These are phyloP conservation scores for Clarias platycephalus DNA, from an alignment of 2,797 vertebrate species.

Conservation along the genomic window DNA sequence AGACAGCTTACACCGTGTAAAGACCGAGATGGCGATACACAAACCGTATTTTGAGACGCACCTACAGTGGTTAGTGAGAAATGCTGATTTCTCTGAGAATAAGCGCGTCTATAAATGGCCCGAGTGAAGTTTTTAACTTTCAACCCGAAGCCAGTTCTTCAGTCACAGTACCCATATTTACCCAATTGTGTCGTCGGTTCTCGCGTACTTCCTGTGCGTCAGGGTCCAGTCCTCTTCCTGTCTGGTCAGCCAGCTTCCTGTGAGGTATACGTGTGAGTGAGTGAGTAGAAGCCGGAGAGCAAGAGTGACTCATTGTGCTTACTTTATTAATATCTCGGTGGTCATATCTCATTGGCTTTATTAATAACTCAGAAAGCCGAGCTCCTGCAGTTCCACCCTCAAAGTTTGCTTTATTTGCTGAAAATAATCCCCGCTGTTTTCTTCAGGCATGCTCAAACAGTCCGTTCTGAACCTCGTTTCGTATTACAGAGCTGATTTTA, in stretches of 20 bases:
- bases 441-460: neutral
- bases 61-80: neutral
- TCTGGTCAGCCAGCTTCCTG: constrained; percentile 76
- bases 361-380: constrained; percentile 66
- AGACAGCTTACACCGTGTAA: too few relatives aligned
- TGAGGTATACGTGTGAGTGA: constrained; percentile 69
- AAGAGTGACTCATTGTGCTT: constrained; percentile 63
- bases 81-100: neutral
- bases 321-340: constrained; percentile 66
- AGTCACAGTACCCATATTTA: constrained; percentile 38
- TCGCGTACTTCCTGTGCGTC: constrained; percentile 76
- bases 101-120: constrained; percentile 4
- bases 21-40: neutral
- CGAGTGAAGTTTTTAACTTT: neutral
- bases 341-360: constrained; percentile 59
- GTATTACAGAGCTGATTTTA: neutral
- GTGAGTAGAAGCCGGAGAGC: constrained; percentile 60
- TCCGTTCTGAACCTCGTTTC: constrained; percentile 17
- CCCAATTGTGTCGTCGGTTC: constrained; percentile 65
- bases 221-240: constrained; percentile 77
- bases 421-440: constrained; percentile 61
- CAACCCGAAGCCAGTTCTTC: neutral
- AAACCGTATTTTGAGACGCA: neutral
- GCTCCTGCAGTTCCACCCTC: constrained; percentile 67
- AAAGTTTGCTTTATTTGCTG: constrained; percentile 67